Evolutionary conservation across 2,888 invertebrate species (phyloP).

Genomic region (Ephialtes manifestator): DNA sequence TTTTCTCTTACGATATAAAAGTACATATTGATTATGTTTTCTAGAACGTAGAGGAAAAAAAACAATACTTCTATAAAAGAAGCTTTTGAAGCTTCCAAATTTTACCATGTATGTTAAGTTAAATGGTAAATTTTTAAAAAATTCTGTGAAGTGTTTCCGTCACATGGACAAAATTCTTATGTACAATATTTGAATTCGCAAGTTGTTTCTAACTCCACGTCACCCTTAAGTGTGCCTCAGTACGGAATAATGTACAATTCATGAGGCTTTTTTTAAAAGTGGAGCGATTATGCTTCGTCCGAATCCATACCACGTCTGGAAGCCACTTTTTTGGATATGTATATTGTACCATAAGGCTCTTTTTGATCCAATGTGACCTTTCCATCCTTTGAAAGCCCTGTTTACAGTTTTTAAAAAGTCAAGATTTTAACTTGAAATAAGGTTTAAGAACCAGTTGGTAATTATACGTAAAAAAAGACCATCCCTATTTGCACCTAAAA

Average conservation of each 20-base stretch:
- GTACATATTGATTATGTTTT: too few relatives aligned
- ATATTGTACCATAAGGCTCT: slow-evolving; percentile 4
- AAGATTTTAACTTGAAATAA: neutral
- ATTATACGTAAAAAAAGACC: neutral
- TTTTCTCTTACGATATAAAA: too few relatives aligned
- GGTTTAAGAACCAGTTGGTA: neutral
- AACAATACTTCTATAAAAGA: too few relatives aligned
- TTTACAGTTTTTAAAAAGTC: neutral
- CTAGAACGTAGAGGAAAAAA: too few relatives aligned
- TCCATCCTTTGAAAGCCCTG: neutral
- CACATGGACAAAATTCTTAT: neutral
- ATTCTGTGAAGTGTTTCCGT: neutral
- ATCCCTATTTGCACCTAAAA: too few relatives aligned
- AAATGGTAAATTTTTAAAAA: neutral
- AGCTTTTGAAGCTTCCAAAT: too few relatives aligned
- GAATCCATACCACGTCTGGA: neutral
- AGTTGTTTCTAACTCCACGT: neutral
- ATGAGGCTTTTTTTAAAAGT: neutral
- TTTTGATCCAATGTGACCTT: neutral
- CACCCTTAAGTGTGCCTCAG: neutral
- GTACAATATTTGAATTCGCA: slow-evolving; percentile 1
- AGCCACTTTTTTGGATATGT: slow-evolving; percentile 15
- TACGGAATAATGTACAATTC: neutral
- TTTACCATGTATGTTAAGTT: too few relatives aligned
- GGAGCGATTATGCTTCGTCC: neutral